phyloP scores from a whole-genome alignment of 2,113 vertebrate genomes.

The Bagarius yarrelli region DNA sequence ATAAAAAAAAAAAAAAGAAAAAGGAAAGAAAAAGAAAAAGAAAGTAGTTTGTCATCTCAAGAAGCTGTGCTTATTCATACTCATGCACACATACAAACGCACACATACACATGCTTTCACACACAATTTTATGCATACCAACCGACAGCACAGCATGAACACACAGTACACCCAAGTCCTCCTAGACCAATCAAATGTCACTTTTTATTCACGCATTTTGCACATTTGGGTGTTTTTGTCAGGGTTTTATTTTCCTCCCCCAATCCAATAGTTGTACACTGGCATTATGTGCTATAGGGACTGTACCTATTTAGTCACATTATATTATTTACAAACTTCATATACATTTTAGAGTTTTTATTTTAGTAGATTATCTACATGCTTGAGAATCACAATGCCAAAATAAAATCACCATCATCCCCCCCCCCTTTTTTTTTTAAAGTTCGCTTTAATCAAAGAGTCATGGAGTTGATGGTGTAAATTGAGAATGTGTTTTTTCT shows the following conservation, averaged over 20 bases:
- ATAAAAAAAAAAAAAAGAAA: constrained; percentile 24
- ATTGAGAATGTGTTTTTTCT: constrained; percentile 81
- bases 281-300: constrained; percentile 50
- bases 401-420: constrained; percentile 55
- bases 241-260: constrained; percentile 61
- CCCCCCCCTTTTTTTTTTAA: neutral
- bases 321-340: constrained; percentile 41
- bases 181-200: constrained; percentile 41
- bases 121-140: constrained; percentile 12
- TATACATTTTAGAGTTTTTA: constrained; percentile 3
- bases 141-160: constrained; percentile 37
- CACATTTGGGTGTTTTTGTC: constrained; percentile 60
- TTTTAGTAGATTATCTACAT: constrained; percentile 33
- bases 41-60: constrained; percentile 44
- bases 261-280: constrained; percentile 49
- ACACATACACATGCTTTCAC: constrained; percentile 35
- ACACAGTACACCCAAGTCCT: constrained; percentile 18
- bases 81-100: constrained; percentile 21
- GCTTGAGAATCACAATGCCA: constrained; percentile 63
- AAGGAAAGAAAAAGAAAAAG: constrained; percentile 26
- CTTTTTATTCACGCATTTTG: constrained; percentile 57
- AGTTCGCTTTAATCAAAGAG: constrained; percentile 61
- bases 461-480: constrained; percentile 66
- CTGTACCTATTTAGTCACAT: constrained; percentile 44
- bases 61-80: constrained; percentile 24